A percentile compares a stretch with the other conserved stretches of the same genome.
phyloP scores from a whole-genome alignment of 2,888 invertebrate species.

The Maniola hyperantus region DNA sequence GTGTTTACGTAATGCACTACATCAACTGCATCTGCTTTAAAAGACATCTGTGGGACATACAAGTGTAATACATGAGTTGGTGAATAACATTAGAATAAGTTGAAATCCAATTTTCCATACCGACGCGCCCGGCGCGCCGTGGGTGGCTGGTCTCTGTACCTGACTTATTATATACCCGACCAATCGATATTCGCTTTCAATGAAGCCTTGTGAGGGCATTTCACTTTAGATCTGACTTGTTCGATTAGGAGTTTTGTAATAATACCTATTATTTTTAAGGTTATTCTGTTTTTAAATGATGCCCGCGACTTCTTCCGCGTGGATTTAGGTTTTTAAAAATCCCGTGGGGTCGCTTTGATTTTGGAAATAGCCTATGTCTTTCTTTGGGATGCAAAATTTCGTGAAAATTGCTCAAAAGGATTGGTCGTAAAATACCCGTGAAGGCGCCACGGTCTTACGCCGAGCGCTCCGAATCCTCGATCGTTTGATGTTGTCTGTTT shows the following conservation, averaged over 20 bases:
- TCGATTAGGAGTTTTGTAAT: conserved; percentile 7
- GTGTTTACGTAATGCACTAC: conserved; percentile 2
- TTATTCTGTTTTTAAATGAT: background rate
- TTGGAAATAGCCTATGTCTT: no score
- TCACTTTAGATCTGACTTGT: conserved; percentile 21
- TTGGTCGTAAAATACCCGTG: no score
- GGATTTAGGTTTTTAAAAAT: no score
- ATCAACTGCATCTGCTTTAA: conserved; percentile 15
- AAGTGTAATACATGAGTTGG: conserved; percentile 14
- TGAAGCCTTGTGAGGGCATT: conserved; percentile 31
- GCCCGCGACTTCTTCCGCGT: no score
- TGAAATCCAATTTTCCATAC: conserved; percentile 40
- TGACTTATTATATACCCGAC: conserved; percentile 35
- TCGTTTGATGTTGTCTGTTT: no score
- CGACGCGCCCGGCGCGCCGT: conserved; percentile 37
- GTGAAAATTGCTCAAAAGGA: no score
- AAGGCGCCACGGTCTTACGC: no score
- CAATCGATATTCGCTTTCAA: conserved; percentile 36
- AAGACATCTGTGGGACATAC: conserved; percentile 8
- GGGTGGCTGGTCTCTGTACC: conserved; percentile 40
- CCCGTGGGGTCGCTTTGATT: no score
- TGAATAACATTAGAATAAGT: conserved; percentile 34
- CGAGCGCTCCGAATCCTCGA: no score
- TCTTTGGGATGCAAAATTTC: no score
- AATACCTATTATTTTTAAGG: background rate